Conservation (phyloP, 1,140 invertebrate genomes). For the Yoshiicerus persimilis region DNA sequence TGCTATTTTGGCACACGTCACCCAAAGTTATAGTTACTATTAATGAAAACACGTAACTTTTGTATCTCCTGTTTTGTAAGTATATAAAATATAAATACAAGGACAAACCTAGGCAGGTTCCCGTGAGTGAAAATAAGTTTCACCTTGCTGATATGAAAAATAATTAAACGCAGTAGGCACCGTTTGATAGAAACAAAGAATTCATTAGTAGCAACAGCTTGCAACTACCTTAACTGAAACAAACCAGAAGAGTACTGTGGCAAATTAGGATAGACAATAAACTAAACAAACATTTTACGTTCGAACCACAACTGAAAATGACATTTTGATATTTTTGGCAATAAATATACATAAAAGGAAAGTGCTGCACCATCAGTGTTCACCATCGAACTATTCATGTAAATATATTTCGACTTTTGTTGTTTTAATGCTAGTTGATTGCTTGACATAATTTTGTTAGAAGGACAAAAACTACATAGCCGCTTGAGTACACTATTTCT, state of each 20-base stretch:
- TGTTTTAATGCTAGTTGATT: too few species aligned
- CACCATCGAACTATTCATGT: too few species aligned
- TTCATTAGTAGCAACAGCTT: neutral
- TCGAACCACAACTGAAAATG: neutral
- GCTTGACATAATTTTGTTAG: too few species aligned
- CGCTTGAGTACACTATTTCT: too few species aligned
- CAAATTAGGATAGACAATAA: neutral
- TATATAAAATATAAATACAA: neutral
- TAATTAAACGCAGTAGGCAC: neutral
- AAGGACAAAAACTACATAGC: too few species aligned
- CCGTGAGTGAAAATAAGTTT: neutral
- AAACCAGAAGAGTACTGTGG: neutral
- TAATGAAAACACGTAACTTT: too few species aligned
- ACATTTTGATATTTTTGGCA: neutral
- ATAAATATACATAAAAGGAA: neutral
- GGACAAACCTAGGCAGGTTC: neutral
- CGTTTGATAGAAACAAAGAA: neutral
- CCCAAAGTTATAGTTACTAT: too few species aligned
- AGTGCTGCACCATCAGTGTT: neutral
- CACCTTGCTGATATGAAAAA: neutral
- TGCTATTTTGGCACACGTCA: too few species aligned
- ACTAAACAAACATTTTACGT: neutral
- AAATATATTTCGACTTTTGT: too few species aligned
- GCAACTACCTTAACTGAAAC: neutral
- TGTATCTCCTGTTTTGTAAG: too few species aligned